Percentiles rank a stretch among this genome's conserved stretches.
phyloP scores from a whole-genome alignment of 2,113 vertebrate species.

The Aplodontia rufa region DNA sequence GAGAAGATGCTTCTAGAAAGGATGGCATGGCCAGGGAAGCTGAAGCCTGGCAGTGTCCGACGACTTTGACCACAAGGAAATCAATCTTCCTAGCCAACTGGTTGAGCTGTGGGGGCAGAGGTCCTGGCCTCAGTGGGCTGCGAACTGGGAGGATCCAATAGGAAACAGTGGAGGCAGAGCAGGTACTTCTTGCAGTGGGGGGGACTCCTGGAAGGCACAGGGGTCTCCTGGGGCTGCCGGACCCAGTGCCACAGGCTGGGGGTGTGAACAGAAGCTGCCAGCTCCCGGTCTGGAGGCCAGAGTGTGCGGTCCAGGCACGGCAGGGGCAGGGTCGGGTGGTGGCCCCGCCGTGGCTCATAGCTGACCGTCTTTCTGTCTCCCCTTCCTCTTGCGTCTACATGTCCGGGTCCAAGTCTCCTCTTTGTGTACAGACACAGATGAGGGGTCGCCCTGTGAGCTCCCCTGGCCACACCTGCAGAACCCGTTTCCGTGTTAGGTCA shows the following conservation, averaged over 20 bases:
- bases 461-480: background rate
- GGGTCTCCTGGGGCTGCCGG: background rate
- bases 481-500: background rate
- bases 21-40: background rate
- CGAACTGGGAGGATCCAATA: background rate
- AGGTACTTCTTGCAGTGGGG: no score
- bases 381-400: background rate
- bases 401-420: background rate
- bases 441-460: background rate
- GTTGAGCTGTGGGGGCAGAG: background rate
- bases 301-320: fast-evolving
- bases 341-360: fast-evolving
- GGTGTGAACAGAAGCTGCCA: background rate
- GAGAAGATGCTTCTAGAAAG: background rate
- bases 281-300: background rate
- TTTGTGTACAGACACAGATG: background rate
- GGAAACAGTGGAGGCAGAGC: no score
- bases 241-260: background rate
- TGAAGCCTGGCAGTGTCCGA: background rate
- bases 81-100: background rate
- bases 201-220: no score
- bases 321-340: no score
- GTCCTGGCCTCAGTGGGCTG: background rate
- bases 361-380: background rate
- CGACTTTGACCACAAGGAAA: background rate